These are phyloP conservation scores for Pangasius macronema DNA, from an alignment of 2,797 vertebrate genomes.

Conservation along the genomic window DNA sequence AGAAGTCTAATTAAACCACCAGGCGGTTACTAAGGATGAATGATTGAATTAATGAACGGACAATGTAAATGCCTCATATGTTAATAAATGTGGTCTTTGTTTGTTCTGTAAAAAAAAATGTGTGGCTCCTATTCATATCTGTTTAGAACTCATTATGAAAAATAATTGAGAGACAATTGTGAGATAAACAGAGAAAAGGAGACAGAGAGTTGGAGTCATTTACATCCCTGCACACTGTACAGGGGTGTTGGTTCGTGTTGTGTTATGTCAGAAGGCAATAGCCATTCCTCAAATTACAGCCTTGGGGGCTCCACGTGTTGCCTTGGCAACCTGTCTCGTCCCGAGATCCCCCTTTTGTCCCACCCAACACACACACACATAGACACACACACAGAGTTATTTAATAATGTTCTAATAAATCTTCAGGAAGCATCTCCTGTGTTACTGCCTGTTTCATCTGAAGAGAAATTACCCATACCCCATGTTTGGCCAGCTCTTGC, in stretches of 20 bases:
- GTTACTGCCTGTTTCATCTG: neutral
- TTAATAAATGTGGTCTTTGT: neutral
- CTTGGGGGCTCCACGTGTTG: neutral
- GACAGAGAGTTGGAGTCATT: no score
- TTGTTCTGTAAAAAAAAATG: neutral
- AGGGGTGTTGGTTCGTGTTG: neutral
- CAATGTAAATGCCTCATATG: neutral
- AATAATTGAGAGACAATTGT: neutral
- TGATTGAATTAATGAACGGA: neutral
- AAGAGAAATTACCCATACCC: neutral
- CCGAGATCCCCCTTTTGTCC: neutral
- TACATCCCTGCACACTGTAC: neutral
- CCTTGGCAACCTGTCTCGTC: constrained; percentile 30
- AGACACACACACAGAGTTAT: neutral
- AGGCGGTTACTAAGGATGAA: neutral
- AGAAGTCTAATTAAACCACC: neutral
- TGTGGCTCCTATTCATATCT: neutral
- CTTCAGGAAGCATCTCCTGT: neutral
- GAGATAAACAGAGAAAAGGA: neutral
- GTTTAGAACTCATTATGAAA: neutral
- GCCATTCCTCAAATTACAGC: constrained; percentile 34
- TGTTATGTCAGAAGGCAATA: constrained; percentile 27
- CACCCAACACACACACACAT: neutral
- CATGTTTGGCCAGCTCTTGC: neutral
- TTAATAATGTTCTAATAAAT: neutral